Base-by-base conservation (phyloP, 2,797 vertebrate species). In the Sebastolobus alascanus region DNA sequence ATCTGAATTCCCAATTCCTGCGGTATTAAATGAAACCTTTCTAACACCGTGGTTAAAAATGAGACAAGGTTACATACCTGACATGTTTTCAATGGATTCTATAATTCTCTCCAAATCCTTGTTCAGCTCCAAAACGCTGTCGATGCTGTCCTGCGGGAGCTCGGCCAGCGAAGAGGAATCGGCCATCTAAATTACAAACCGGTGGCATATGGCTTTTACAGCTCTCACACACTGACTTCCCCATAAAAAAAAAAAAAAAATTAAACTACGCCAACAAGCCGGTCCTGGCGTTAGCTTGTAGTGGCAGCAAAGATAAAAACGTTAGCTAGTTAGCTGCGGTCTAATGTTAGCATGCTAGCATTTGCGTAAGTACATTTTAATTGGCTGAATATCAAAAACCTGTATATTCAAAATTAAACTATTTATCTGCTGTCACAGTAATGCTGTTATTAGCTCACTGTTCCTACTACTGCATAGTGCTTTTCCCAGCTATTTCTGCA, bases 21-120 rank as follows among this genome's bases (percentile, higher is more conserved):
- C 4, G 0, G 33, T 9, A 8, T 33, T 3, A 31, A 6, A n/a
- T 2, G 2, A 27, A 18, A 2, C 9, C 5, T 2, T 13, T 14
- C 7, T 38, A 20, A 18, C 27, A 2, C 3, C 3, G 1, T 7
- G 54, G 22, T 11, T 25, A 25, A 22, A 6, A 68, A 16, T 4
- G 7, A 33, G 13, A 33, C 1, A 3, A 8, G 6, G n/a, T 55
- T 2, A 38, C 78, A 7, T 16, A 96, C 95, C 92, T 90, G 95
- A 91, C 4, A 93, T 86, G 8, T 87, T 87, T 70, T 95, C 96
- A 20, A 88, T 43, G 16, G 89, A 63, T 64, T 96, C 95, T 4
- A 81, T 91, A 84, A 96, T 90, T 13, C 33, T 88, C 73, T 96
- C 95, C 67, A 96, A 79, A 12, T 92, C 85, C 46, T 84, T 84